A percentile compares a stretch with the other conserved stretches of the same genome.
Conservation (phyloP, 2,797 vertebrate genomes). For the Bufotes viridis region DNA sequence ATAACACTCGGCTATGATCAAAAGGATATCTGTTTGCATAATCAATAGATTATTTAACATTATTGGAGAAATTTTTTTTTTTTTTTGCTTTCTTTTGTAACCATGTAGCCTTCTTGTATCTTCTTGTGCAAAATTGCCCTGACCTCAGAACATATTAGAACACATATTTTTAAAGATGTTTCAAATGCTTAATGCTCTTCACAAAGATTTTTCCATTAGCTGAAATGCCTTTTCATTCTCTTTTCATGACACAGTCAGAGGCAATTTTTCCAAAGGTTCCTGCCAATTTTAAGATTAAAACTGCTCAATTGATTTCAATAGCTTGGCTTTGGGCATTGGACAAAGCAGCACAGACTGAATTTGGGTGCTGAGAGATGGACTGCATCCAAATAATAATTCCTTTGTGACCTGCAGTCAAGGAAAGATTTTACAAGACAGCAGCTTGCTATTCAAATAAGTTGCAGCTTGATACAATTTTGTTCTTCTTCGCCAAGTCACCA, state of each 20-base stretch:
- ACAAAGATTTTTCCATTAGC: conserved; percentile 48
- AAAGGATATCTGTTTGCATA: neutral
- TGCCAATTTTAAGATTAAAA: conserved; percentile 64
- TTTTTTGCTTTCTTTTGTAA: neutral
- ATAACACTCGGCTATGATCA: neutral
- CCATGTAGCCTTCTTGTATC: neutral
- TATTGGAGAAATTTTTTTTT: too few species aligned
- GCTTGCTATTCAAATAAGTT: conserved; percentile 7
- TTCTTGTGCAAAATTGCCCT: conserved; percentile 4
- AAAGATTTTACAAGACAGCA: conserved; percentile 15
- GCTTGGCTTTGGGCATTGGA: conserved; percentile 24
- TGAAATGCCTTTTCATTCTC: conserved; percentile 23
- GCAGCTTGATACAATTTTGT: conserved; percentile 15
- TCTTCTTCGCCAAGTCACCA: neutral
- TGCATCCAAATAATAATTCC: conserved; percentile 27
- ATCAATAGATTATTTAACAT: neutral
- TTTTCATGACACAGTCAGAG: conserved; percentile 47
- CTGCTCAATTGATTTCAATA: conserved; percentile 50
- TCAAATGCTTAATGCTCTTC: conserved; percentile 12
- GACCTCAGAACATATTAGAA: conserved; percentile 31
- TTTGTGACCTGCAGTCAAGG: conserved; percentile 17
- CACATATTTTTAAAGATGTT: conserved; percentile 39
- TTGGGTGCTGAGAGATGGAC: conserved; percentile 39
- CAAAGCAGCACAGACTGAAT: conserved; percentile 20
- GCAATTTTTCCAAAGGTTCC: conserved; percentile 46